Evolutionary conservation across 2,888 invertebrate species (phyloP), one percentile per base, ranked within the genome.

Genomic region (Drosophila mercatorum): DNA sequence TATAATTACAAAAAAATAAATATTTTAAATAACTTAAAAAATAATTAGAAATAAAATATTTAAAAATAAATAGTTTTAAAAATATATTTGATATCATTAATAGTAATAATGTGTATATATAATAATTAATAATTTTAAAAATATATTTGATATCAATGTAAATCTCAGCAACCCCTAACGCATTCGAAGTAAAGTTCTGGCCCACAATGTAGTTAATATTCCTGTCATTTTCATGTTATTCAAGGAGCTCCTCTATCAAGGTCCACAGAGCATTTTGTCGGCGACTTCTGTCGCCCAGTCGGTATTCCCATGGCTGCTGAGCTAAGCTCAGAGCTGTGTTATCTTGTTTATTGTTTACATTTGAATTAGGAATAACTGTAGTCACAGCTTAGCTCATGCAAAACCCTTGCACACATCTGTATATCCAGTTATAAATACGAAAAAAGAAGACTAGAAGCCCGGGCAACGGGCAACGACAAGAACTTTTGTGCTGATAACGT

Each of bases 401-500:
- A 51, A 43, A 34, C 31, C 26, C 49, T 36, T 7, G n/a, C 71
- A 26, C 72, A 61, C 63, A 57, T 22, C 22, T 22, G 22, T 63
- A 41, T 57, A 59, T 36, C 12, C 51, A 51, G 17, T 36, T 51
- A 51, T 28, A 63, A 53, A 56, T 61, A 70, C 53, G 51, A 68
- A 56, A 38, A 41, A 11, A 58, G 51, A 57, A 31, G 43, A 41
- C 36, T 51, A 36, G 34, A 61, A 49, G 62, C 51, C 41, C 66
- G 46, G 46, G 11, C 38, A 75, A 51, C 72, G 53, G 46, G 11
- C 38, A 75, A 51, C 72, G 53, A 64, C 65, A 75, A 62, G 61
- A 69, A 69, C 55, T 65, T 68, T 63, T 6, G 41, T 41, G 68
- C 86, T 88, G 83, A 83, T 83, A 88, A 86, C 60, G 59, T 46